phyloP scores from a whole-genome alignment of 2,888 invertebrate genomes.

The Microdon myrmicae region DNA sequence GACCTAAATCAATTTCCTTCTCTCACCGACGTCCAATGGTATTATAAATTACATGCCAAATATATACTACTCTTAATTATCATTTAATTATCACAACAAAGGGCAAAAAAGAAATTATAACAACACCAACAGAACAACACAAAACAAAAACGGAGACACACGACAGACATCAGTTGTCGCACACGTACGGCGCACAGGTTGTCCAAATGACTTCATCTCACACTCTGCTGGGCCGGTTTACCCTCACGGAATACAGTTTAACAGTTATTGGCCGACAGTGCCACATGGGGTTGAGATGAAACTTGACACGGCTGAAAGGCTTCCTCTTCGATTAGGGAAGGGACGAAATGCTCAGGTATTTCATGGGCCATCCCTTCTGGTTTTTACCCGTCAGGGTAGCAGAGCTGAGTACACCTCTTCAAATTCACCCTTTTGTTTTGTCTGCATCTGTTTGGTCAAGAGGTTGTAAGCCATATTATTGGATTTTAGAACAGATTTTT shows the following conservation, averaged over 20 bases:
- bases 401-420: no score
- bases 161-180: conserved; percentile 17
- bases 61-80: conserved; percentile 16
- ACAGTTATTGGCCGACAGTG: conserved; percentile 20
- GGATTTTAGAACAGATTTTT: no score
- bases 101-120: neutral
- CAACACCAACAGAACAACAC: conserved; percentile 4
- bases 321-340: no score
- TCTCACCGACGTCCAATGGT: neutral
- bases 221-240: conserved; percentile 16
- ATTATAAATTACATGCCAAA: conserved; percentile 21
- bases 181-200: conserved; percentile 1
- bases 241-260: conserved; percentile 26
- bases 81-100: conserved; percentile 16
- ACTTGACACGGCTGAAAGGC: conserved; percentile 62
- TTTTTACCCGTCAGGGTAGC: no score
- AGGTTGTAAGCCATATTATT: no score
- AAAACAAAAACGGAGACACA: conserved; percentile 17
- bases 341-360: no score
- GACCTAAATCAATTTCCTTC: conserved; percentile 45
- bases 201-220: conserved; percentile 6
- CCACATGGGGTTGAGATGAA: conserved; percentile 54
- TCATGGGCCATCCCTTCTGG: no score
- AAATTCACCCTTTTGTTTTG: no score
- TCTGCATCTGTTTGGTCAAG: no score